Conservation (phyloP, 2,113 vertebrate species). For the Danionella cerebrum region DNA sequence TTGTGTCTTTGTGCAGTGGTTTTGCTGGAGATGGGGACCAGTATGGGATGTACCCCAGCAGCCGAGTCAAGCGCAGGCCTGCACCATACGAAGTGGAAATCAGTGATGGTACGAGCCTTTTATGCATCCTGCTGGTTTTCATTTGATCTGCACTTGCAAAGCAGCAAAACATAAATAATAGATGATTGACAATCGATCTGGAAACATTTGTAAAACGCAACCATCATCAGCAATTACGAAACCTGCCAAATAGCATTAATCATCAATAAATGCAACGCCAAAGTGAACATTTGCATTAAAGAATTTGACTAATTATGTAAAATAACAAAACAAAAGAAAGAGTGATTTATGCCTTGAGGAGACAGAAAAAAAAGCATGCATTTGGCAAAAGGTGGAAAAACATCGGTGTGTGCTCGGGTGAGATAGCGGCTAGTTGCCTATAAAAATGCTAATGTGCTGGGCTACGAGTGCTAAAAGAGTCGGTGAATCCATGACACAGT, state of each 20-base stretch:
- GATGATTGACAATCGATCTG: too few species aligned
- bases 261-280: too few species aligned
- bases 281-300: too few species aligned
- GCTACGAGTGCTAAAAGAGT: background rate
- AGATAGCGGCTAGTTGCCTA: constrained; percentile 32
- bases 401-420: constrained; percentile 1
- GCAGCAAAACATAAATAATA: background rate
- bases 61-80: constrained; percentile 63
- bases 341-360: background rate
- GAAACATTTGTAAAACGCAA: too few species aligned
- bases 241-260: too few species aligned
- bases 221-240: too few species aligned
- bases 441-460: constrained; percentile 40
- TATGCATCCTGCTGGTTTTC: background rate
- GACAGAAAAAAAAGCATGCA: background rate
- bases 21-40: constrained; percentile 75
- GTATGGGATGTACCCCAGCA: constrained; percentile 73
- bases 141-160: background rate
- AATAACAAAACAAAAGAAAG: background rate
- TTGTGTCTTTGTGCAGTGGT: constrained; percentile 51
- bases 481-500: background rate
- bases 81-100: constrained; percentile 82
- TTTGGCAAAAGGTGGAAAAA: background rate
- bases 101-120: constrained; percentile 64
- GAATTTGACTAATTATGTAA: background rate